phyloP scores from a whole-genome alignment of 2,797 vertebrate genomes.

The Phoxinus dragarum region DNA sequence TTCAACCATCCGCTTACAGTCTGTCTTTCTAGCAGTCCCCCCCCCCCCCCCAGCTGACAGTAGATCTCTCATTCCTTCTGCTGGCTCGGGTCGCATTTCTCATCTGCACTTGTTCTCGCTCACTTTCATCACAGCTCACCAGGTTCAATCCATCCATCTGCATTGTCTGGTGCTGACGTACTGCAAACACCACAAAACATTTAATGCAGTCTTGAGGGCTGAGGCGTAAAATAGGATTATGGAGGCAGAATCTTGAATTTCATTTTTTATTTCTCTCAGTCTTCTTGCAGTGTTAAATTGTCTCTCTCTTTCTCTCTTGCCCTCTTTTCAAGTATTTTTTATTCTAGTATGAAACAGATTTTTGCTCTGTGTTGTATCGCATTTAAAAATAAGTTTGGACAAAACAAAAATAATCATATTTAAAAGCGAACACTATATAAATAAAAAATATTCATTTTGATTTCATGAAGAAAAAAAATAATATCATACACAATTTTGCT shows the following conservation, averaged over 20 bases:
- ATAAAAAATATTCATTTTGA: not conserved
- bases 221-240: conserved; percentile 60
- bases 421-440: not conserved
- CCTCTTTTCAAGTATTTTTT: not conserved
- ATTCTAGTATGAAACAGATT: not conserved
- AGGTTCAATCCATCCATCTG: conserved; percentile 54
- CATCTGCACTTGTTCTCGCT: conserved; percentile 51
- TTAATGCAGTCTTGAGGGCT: conserved; percentile 60
- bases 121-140: conserved; percentile 57
- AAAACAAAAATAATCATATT: not conserved
- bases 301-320: not conserved
- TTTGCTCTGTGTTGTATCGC: not conserved
- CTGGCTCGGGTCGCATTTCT: conserved; percentile 47
- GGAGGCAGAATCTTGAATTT: conserved; percentile 24
- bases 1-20: conserved; percentile 11
- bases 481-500: not conserved
- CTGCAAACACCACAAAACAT: conserved; percentile 41
- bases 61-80: conserved; percentile 27
- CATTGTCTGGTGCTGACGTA: conserved; percentile 52
- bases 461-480: not conserved
- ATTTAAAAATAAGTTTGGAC: no score
- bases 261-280: not conserved
- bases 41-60: conserved; percentile 2
- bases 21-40: not conserved
- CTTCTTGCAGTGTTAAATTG: not conserved